Conservation (phyloP, 2,888 invertebrate genomes). For the Acronicta aceris region DNA sequence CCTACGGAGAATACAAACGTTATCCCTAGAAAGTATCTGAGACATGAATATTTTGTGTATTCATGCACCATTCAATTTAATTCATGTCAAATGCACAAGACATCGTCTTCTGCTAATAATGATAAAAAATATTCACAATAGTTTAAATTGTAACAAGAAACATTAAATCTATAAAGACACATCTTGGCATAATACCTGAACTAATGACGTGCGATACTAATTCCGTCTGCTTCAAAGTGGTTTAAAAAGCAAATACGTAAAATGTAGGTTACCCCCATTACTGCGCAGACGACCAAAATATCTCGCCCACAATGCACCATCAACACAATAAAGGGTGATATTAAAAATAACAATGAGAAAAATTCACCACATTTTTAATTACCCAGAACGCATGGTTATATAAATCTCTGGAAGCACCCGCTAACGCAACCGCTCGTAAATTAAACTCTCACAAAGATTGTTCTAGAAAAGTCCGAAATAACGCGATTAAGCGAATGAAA, state of each 20-base stretch:
- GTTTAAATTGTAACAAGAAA: background rate
- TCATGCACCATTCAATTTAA: too few relatives aligned
- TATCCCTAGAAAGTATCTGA: too few relatives aligned
- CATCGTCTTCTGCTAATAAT: background rate
- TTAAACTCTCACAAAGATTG: slow-evolving; percentile 67
- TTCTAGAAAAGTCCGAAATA: slow-evolving; percentile 82
- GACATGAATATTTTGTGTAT: too few relatives aligned
- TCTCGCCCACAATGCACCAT: slow-evolving; percentile 38
- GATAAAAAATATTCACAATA: background rate
- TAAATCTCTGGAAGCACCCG: slow-evolving; percentile 42
- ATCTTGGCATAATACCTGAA: slow-evolving; percentile 9
- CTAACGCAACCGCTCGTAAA: slow-evolving; percentile 58
- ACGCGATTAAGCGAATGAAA: slow-evolving; percentile 88
- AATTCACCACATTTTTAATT: slow-evolving; percentile 52
- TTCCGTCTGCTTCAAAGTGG: background rate
- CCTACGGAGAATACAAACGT: too few relatives aligned
- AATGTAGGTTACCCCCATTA: slow-evolving; percentile 50
- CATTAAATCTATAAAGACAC: background rate
- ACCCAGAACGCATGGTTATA: slow-evolving; percentile 50
- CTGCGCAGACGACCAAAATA: slow-evolving; percentile 39
- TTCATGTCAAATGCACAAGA: too few relatives aligned
- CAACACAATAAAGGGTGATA: slow-evolving; percentile 49
- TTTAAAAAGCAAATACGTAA: slow-evolving; percentile 23
- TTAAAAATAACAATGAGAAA: slow-evolving; percentile 52
- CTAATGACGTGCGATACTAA: slow-evolving; percentile 19